These are phyloP conservation scores for Myrmophylax atrothorax DNA, from an alignment of 2,113 vertebrate species.

Conservation along the genomic window DNA sequence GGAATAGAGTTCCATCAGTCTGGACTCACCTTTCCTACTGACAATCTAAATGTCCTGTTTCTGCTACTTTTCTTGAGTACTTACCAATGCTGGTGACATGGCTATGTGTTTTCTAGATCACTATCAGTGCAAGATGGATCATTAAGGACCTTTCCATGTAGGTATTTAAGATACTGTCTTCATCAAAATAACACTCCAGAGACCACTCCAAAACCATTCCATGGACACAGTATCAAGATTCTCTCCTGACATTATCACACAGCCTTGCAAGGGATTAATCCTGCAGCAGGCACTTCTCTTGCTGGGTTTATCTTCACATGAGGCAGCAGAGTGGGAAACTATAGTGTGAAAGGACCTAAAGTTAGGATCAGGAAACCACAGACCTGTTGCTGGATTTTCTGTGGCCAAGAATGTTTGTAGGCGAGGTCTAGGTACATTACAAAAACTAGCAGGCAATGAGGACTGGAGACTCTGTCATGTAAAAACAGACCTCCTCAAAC, in stretches of 20 bases:
- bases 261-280: background rate
- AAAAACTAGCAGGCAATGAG: background rate
- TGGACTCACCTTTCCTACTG: background rate
- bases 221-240: background rate
- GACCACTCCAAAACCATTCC: background rate
- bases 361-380: background rate
- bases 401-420: background rate
- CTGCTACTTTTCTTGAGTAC: background rate
- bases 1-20: background rate
- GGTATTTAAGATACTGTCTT: background rate
- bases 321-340: background rate
- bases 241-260: background rate
- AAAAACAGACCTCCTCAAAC: background rate
- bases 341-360: background rate
- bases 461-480: background rate
- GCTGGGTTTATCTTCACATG: rapidly evolving
- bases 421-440: background rate
- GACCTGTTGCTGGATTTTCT: background rate
- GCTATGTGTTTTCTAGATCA: background rate
- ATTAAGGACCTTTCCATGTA: background rate
- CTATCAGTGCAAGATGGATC: background rate
- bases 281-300: background rate
- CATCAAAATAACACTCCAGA: background rate
- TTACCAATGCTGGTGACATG: background rate
- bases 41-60: background rate